Evolutionary conservation across 2,888 invertebrate species (phyloP).

Genomic region (Leucophenga montana): DNA sequence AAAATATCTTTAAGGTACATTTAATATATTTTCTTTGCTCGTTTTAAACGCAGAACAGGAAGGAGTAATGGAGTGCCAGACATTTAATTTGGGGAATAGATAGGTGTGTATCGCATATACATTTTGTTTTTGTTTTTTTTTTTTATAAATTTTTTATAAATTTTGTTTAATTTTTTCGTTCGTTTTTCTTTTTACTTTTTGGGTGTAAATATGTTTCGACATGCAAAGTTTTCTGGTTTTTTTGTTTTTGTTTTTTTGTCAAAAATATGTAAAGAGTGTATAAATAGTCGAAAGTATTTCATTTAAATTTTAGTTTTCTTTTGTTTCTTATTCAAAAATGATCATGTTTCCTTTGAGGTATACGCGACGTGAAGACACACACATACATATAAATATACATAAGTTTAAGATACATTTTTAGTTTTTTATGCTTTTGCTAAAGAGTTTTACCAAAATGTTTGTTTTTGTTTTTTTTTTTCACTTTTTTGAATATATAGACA

Average conservation of each 20-base stretch:
- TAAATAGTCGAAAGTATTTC: conserved; percentile 50
- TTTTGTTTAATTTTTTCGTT: conserved; percentile 50
- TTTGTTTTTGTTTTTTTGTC: conserved; percentile 31
- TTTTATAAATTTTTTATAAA: conserved; percentile 50
- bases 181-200: too few species aligned
- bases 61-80: neutral
- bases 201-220: conserved; percentile 54
- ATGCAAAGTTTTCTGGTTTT: conserved; percentile 33
- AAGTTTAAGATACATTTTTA: conserved; percentile 44
- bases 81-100: neutral
- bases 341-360: conserved; percentile 73
- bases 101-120: neutral
- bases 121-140: conserved; percentile 25
- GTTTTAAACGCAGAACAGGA: neutral
- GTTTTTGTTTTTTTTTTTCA: conserved; percentile 39
- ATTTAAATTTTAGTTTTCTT: conserved; percentile 46
- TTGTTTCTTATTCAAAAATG: conserved; percentile 44
- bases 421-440: conserved; percentile 42
- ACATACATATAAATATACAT: conserved; percentile 69
- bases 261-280: conserved; percentile 46
- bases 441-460: conserved; percentile 44
- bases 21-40: conserved; percentile 58
- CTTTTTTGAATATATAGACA: conserved; percentile 45
- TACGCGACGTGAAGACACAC: conserved; percentile 76
- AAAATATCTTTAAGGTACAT: conserved; percentile 71